Evolutionary conservation across 2,113 vertebrate species (phyloP), one percentile per base, ranked within the genome.

Genomic region (Nyctereutes procyonoides): DNA sequence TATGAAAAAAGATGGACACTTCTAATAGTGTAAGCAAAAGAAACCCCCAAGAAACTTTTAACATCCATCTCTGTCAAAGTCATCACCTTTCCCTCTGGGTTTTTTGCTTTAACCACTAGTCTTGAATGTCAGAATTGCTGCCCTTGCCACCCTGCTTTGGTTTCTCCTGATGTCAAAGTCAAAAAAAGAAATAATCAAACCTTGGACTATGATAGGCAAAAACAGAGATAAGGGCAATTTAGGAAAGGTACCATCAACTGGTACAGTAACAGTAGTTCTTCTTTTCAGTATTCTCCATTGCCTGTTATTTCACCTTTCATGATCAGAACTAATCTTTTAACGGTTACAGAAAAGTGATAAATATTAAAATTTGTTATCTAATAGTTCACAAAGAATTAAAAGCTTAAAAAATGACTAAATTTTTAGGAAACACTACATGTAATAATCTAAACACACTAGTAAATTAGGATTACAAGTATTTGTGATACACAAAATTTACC

Each of bases 101-200:
- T 79, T 85, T 94, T 48, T 95, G 48, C 93, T 85, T 92, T 35
- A 77, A 88, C 38, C 28, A 35, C n/a, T 92, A 94, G 20, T 73
- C 60, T 86, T 89, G 15, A 35, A 97, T 74, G 35, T 89, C 77
- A 77, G 71, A 84, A 73, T 62, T 88, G 53, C 30, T 80, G 90
- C 8, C 60, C 65, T 88, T 95, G n/a, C 35, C n/a, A 67, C 9
- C 63, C 71, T 17, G 48, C 19, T 58, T 69, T 87, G 74, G n/a
- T 62, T 89, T 30, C 82, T 26, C 81, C n/a, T 83, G 63, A 43
- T 76, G 2, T 82, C 48, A 90, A 96, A 24, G 69, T 56, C 83
- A 96, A 53, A 62, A 69, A 79, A 48, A 69, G 43, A 96, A 96
- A 86, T 86, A 93, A 97, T 55, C 58, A 90, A 94, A 95, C 30